phyloP scores from a whole-genome alignment of 2,888 invertebrate species.

The Chironomus tentans region DNA sequence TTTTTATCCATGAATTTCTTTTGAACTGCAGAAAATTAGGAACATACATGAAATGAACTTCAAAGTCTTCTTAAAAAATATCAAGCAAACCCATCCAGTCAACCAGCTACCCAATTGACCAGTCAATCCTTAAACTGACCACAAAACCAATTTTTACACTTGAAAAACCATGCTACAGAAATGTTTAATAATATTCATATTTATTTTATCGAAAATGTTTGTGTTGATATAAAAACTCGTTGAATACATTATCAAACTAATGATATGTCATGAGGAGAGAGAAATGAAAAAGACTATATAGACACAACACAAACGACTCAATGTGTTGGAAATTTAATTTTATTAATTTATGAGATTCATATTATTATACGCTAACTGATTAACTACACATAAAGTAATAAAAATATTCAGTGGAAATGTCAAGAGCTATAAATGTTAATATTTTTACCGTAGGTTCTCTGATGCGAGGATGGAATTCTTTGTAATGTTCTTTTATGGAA shows the following conservation, averaged over 20 bases:
- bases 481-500: too few species aligned
- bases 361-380: slow-evolving; percentile 22
- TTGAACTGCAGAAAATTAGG: too few species aligned
- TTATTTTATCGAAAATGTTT: neutral
- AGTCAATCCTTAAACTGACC: too few species aligned
- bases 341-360: slow-evolving; percentile 24
- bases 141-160: too few species aligned
- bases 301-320: neutral
- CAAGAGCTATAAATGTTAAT: slow-evolving; percentile 19
- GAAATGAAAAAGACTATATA: too few species aligned
- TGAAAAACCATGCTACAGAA: too few species aligned
- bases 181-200: neutral
- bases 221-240: slow-evolving; percentile 11
- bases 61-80: too few species aligned
- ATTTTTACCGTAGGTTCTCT: neutral
- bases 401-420: slow-evolving; percentile 26
- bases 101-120: too few species aligned
- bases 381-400: slow-evolving; percentile 10
- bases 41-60: too few species aligned
- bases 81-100: too few species aligned
- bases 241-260: slow-evolving; percentile 20
- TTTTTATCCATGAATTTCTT: too few species aligned
- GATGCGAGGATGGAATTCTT: too few species aligned
- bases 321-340: slow-evolving; percentile 24
- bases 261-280: slow-evolving; percentile 2